Base-by-base conservation (phyloP, 2,888 invertebrate species). In the Hemistola chrysoprasaria region DNA sequence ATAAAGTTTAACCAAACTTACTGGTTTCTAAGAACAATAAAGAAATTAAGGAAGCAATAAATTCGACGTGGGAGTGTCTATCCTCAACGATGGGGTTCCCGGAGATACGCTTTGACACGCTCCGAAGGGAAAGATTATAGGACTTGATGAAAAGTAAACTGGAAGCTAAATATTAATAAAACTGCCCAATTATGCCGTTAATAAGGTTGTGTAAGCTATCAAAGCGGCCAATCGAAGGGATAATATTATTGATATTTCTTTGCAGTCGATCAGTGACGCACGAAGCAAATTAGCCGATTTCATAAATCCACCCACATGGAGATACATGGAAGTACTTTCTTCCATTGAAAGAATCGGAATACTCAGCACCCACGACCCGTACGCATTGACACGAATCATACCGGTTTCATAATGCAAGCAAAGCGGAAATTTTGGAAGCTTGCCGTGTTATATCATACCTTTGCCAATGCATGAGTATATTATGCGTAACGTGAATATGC, bases 41-140 rank as follows among this genome's bases (percentile, higher is more conserved):
- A 57, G 57, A 54, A 58, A 60, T 70, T 61, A 59, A 78, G 86
- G 86, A 86, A 87, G 70, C 61, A 59, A 81, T 86, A 84, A 87
- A 86, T 86, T 79, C 65, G 54, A 61, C 64, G 70, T 73, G 75
- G 76, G 76, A 76, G 77, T 72, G 75, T 65, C 71, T 56, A 52
- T 52, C 55, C 47, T 41, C 56, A 54, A 56, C 66, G 63, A 56
- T 58, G 67, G 57, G 69, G 68, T 84, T 85, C 85, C 77, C 65
- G 82, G 84, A 83, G 79, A 71, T 64, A 60, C 61, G 68, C 77
- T 78, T 77, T 75, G 67, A 76, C 59, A 67, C 50, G 35, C 37
- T 44, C 57, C 39, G 51, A 56, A 57, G 65, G 71, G 69, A 71
- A 64, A 69, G 56, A 74, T 70, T 66, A 70, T 71, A 73, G 53